A percentile compares a stretch with the other conserved stretches of the same genome.
phyloP scores from a whole-genome alignment of 2,888 invertebrate genomes.

The Tryphoninae sp. region DNA sequence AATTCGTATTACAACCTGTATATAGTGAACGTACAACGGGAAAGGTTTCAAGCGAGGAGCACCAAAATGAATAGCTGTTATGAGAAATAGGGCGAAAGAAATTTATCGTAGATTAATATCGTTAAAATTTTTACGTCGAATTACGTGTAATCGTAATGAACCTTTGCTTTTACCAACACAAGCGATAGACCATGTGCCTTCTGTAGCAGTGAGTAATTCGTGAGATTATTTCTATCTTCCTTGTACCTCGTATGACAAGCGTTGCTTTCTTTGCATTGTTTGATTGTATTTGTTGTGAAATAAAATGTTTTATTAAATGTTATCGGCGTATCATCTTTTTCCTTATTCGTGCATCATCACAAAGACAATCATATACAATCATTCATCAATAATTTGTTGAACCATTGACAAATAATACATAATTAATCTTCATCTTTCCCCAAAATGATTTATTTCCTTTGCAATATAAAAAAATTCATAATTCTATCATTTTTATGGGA shows the following conservation, averaged over 20 bases:
- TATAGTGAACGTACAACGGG: background rate
- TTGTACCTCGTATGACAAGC: background rate
- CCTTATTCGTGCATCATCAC: background rate
- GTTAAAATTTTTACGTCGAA: background rate
- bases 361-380: background rate
- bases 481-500: too few species aligned
- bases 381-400: background rate
- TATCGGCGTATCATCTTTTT: background rate
- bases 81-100: background rate
- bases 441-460: too few species aligned
- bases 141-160: background rate
- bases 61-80: background rate
- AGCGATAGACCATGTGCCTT: conserved; percentile 56
- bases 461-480: too few species aligned
- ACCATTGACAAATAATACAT: too few species aligned
- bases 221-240: background rate
- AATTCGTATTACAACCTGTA: background rate
- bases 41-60: background rate
- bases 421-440: too few species aligned
- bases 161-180: background rate
- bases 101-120: conserved; percentile 2
- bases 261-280: background rate
- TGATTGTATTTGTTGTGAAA: background rate
- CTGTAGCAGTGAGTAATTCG: conserved; percentile 54
- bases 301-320: background rate